Evolutionary conservation across 2,888 invertebrate species (phyloP), one percentile per base, ranked within the genome.

Genomic region (Pilophorus perplexus): DNA sequence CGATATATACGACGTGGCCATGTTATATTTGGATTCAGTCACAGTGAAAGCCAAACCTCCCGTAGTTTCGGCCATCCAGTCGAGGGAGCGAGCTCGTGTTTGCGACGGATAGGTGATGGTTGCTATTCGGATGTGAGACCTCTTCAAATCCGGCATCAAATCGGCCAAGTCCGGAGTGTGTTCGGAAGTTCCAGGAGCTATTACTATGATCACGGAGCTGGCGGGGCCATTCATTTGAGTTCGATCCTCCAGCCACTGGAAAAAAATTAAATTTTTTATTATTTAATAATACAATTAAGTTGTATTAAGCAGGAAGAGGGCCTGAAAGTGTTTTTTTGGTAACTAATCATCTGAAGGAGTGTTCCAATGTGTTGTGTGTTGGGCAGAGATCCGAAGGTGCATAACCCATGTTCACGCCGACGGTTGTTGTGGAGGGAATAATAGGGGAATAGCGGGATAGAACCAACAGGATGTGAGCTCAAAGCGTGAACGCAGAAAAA

Each of bases 81-180:
- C 80, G 14, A 83, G 74, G 2, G 80, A 77, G 42, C 76, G 74
- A 1, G 76, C 73, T 52, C 80, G 72, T 0, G 77, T 74, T 16
- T 81, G 74, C n/a, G 76, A 75, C 0, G 83, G 82, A 73, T 82
- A 83, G 70, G 81, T 83, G 50, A 84, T 79, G 0, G 82, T 80
- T 1, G 81, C 80, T 16, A 83, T 77, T 68, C 78, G 77, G 3
- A 82, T 79, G 69, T 79, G 78, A 22, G 78, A 75, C 27, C 76
- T 75, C 28, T 75, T 76, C 0, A 80, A 76, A 60, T 79, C 77
- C n/a, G 77, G 77, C 18, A 78, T 72, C 1, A 79, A 72, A 46
- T 77, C 75, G 20, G 76, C 74, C 38, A 79, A 71, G 68, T 81
- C 78, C 3, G 76, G 70, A 3, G 70, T 74, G 25, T 76, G 77